Evolutionary conservation across 2,797 vertebrate species (phyloP).

Genomic region (Gobionotothen gibberifrons): DNA sequence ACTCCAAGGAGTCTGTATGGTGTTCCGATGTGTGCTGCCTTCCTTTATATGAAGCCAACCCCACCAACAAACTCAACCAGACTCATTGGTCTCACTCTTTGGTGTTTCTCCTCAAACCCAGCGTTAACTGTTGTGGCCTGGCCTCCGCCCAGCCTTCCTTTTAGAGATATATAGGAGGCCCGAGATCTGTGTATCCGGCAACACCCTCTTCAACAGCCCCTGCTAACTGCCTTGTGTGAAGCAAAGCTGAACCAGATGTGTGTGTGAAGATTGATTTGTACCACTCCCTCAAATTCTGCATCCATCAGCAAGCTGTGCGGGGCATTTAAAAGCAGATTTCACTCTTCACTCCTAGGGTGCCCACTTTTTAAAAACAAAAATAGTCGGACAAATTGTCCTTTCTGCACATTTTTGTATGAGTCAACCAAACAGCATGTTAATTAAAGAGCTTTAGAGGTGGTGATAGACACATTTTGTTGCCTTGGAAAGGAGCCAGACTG

Average conservation of each 20-base stretch:
- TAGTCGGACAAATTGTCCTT: background rate
- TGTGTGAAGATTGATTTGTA: constrained; percentile 68
- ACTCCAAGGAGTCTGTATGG: constrained; percentile 42
- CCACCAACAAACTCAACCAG: constrained; percentile 52
- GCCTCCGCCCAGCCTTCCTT: constrained; percentile 72
- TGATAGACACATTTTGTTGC: background rate
- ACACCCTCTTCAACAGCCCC: constrained; percentile 79
- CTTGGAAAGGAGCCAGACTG: background rate
- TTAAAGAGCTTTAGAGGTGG: background rate
- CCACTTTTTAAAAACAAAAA: constrained; percentile 30
- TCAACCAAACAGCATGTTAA: background rate
- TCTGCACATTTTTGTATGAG: background rate
- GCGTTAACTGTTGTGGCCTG: constrained; percentile 83
- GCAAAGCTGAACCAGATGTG: constrained; percentile 85
- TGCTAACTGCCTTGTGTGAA: constrained; percentile 79
- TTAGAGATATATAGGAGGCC: constrained; percentile 77
- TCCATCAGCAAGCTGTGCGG: constrained; percentile 71
- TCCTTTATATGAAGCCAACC: constrained; percentile 41
- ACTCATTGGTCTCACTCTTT: constrained; percentile 61
- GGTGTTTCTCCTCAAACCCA: constrained; percentile 73
- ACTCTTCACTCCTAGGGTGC: constrained; percentile 38
- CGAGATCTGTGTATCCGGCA: constrained; percentile 80
- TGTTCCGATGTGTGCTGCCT: constrained; percentile 28
- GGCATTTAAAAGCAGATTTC: constrained; percentile 61
- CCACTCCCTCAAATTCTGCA: constrained; percentile 77